A percentile compares a stretch with the other conserved stretches of the same genome.
Evolutionary conservation across 2,888 invertebrate genomes (phyloP).

Genomic region (Gandaritis pyraliata): DNA sequence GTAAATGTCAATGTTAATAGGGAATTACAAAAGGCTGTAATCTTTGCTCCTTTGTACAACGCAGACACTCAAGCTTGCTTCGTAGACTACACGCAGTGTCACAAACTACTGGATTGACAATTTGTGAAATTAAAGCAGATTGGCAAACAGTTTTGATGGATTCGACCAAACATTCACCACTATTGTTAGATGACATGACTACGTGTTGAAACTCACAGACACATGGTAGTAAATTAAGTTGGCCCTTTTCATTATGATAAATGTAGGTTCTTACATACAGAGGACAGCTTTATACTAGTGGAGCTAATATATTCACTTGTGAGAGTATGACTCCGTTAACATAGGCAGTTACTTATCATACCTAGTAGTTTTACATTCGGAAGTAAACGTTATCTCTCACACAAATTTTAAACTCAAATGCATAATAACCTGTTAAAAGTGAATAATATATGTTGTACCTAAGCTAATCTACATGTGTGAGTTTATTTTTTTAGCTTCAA

Average conservation of each 20-base stretch:
- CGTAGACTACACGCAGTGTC: slow-evolving; percentile 2
- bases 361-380: slow-evolving; percentile 9
- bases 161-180: slow-evolving; percentile 8
- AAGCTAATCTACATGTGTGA: no score
- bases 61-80: slow-evolving; percentile 12
- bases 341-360: not conserved
- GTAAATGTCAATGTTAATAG: slow-evolving; percentile 74
- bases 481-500: no score
- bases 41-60: slow-evolving; percentile 20
- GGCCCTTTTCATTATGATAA: no score
- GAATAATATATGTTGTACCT: no score
- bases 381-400: not conserved
- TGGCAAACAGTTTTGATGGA: slow-evolving; percentile 5
- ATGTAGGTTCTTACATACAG: no score
- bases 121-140: slow-evolving; percentile 13
- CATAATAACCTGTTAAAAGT: no score
- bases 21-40: slow-evolving; percentile 57
- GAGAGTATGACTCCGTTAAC: not conserved
- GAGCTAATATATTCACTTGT: not conserved
- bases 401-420: not conserved
- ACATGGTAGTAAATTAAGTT: no score
- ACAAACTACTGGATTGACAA: slow-evolving; percentile 14
- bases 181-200: slow-evolving; percentile 1
- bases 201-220: slow-evolving; percentile 12
- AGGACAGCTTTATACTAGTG: no score